These are phyloP conservation scores for Pterocles burchelli DNA, from an alignment of 2,113 vertebrate species.

Conservation along the genomic window DNA sequence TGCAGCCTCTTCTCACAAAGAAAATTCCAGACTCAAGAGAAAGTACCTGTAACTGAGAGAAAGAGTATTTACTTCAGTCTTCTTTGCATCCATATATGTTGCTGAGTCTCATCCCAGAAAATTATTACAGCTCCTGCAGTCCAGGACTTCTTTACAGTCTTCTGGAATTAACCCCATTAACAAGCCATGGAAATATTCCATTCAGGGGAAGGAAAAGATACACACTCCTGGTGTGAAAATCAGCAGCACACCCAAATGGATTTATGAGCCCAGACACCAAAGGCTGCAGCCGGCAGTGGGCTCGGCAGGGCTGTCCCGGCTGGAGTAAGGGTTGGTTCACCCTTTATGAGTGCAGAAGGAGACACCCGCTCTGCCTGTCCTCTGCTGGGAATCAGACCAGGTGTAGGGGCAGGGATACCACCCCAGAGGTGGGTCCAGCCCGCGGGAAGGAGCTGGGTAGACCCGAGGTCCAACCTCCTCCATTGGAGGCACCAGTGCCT, in stretches of 20 bases:
- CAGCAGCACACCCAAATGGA: accelerated
- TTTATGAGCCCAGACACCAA: not conserved
- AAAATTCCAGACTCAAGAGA: not conserved
- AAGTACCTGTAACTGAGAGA: not conserved
- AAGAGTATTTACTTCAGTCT: not conserved
- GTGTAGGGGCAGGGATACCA: accelerated
- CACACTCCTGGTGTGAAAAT: not conserved
- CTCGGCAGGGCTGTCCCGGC: not conserved
- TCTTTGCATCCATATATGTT: not conserved
- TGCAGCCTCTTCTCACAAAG: not conserved
- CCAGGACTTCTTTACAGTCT: not conserved
- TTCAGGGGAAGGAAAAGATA: not conserved
- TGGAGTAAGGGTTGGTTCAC: not conserved
- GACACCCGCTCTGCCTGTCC: not conserved
- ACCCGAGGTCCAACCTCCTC: not conserved
- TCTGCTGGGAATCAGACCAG: not conserved
- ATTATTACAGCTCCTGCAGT: not conserved
- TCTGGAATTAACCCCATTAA: not conserved
- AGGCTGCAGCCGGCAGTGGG: not conserved
- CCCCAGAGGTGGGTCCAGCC: accelerated
- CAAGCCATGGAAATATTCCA: not conserved
- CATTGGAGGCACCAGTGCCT: not conserved
- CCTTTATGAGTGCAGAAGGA: not conserved
- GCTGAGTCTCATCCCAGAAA: not conserved
- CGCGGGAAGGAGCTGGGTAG: not conserved